Evolutionary conservation across 2,797 vertebrate species (phyloP).

Genomic region (Pteropus rufus): DNA sequence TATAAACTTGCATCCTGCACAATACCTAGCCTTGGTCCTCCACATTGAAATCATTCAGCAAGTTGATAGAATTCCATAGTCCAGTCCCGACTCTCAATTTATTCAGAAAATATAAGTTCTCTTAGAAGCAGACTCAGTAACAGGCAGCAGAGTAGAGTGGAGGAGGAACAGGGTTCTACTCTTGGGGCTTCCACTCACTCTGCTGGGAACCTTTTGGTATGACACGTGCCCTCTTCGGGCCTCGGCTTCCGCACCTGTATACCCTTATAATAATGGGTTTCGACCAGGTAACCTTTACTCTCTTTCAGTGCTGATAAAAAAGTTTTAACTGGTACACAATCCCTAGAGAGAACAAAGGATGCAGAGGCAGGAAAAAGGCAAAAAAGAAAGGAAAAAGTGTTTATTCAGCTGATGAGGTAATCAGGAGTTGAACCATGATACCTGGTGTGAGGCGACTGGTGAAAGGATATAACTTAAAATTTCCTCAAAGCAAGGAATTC

Average conservation of each 20-base stretch:
- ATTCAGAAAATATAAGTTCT: not conserved
- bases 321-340: not conserved
- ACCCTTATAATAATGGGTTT: not conserved
- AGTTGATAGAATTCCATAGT: not conserved
- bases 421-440: not conserved
- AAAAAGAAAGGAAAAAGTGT: not conserved
- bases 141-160: not conserved
- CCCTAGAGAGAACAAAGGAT: not conserved
- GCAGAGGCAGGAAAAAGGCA: not conserved
- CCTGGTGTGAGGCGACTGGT: not conserved
- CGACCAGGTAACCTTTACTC: not conserved
- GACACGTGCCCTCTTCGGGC: not conserved
- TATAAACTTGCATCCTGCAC: not conserved
- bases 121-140: not conserved
- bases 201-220: not conserved
- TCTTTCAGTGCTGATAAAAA: conserved; percentile 2
- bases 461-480: not conserved
- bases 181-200: not conserved
- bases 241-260: not conserved
- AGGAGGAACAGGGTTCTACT: not conserved
- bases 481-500: not conserved
- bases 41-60: not conserved
- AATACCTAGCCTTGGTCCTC: not conserved
- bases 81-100: not conserved
- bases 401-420: not conserved